Base-by-base conservation (phyloP, 1,140 invertebrate genomes). In the Drosophila subobscura region DNA sequence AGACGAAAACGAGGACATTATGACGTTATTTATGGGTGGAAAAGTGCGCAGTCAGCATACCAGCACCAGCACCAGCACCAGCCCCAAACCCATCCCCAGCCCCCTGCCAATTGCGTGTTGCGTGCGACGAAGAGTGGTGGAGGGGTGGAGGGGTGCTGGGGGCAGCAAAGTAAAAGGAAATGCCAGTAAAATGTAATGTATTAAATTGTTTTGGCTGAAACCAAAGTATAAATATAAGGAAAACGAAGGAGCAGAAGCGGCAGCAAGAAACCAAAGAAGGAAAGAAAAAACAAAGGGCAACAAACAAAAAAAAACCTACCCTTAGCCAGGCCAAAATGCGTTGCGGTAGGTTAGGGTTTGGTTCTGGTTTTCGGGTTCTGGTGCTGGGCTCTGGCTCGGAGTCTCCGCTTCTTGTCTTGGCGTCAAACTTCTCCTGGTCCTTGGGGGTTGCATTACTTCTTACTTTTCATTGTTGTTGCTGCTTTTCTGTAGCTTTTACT, bases 161-260 rank as follows among this genome's bases (percentile, higher is more conserved):
- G 27, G 44, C 50, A 51, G 44, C 23, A 64, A 63, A 72, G 68
- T 53, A 67, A 86, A 81, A 77, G 65, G 52, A 74, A 88, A 81
- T 70, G 80, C 77, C 80, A 60, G 72, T 56, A 58, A 61, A 60
- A 78, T 86, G 81, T 86, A 85, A 85, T 86, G 70, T 86, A 86
- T 86, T 85, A 88, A 85, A 85, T 86, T 85, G 80, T 85, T 85
- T 84, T 83, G 77, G 58, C 58, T 63, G 55, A 53, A 61, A 55
- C 68, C 55, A 59, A 61, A 61, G 63, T 44, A 70, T 68, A 70
- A 70, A 70, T 68, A 70, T 56, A 37, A 29, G 64, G 55, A 42
- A 37, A 22, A 27, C 45, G 37, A 50, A 20, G 10, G 5, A 41
- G 7, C 4, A 10, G 41, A 33, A 14, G 25, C 27, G 54, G 33